Conservation (phyloP, 2,888 invertebrate genomes). For the Acleris sparsana region DNA sequence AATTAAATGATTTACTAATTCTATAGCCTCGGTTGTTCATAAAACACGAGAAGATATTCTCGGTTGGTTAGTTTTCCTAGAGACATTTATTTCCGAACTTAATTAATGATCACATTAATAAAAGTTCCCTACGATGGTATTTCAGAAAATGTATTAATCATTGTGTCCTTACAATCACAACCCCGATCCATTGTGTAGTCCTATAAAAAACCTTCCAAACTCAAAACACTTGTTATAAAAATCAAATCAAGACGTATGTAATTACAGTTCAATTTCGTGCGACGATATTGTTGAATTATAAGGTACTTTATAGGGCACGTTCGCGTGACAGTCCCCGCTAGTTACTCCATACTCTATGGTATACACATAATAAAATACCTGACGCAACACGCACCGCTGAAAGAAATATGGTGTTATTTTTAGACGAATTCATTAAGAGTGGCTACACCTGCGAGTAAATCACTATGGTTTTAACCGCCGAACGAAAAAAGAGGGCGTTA, state of each 20-base stretch:
- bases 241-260: not conserved
- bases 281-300: not conserved
- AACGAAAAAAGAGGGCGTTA: too few species aligned
- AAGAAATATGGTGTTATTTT: slow-evolving; percentile 36
- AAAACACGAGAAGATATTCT: too few species aligned
- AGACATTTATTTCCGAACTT: too few species aligned
- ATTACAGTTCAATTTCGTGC: not conserved
- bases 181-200: not conserved
- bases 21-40: too few species aligned
- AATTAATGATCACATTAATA: too few species aligned
- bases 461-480: too few species aligned
- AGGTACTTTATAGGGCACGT: slow-evolving; percentile 29
- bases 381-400: slow-evolving; percentile 28
- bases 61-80: too few species aligned
- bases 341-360: slow-evolving; percentile 11
- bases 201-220: not conserved
- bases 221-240: not conserved
- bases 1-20: too few species aligned
- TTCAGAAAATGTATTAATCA: not conserved
- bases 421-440: slow-evolving; percentile 28
- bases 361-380: slow-evolving; percentile 26
- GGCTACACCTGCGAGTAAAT: slow-evolving; percentile 15
- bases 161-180: not conserved
- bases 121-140: too few species aligned
- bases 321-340: slow-evolving; percentile 39